Base-by-base conservation (phyloP, 2,888 invertebrate species). In the Troides aeacus region DNA sequence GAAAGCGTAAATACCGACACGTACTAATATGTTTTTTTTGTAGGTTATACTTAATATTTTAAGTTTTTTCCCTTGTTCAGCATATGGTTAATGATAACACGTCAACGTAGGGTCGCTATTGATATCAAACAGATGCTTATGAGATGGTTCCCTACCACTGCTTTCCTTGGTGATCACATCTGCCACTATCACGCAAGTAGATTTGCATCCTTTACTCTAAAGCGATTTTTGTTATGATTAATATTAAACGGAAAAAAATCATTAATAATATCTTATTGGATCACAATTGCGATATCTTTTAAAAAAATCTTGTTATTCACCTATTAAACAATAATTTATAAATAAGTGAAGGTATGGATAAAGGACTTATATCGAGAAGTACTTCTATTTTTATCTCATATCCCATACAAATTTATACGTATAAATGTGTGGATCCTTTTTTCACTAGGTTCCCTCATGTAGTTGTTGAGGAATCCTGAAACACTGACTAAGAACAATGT, bases 351-450 rank as follows among this genome's bases (percentile, higher is more conserved):
- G 0, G 15, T 46, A 46, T 15, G 15, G 46, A 46, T 46, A 46
- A 42, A 1, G 42, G 46, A 46, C 15, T 46, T 46, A 46, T 12
- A 53, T 4, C 6, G 53, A 53, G n/a, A 3, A 53, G n/a, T 53
- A 79, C 86, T 86, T 82, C 83, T 80, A 82, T 83, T 79, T 81
- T 77, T 77, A 79, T 73, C 86, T 88, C 85, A 89, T 89, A 88
- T 86, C 86, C 85, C 85, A 88, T 81, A 86, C 87, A 87, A 89
- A 89, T 89, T 81, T 87, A 87, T 87, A 86, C 87, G 83, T 87
- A 88, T 85, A 85, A 70, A 87, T 88, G 83, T 85, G 76, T 80
- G 79, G 80, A 80, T 79, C 81, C 77, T 81, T 84, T 84, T 84
- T 86, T 84, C 83, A 83, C 80, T 79, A 84, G 84, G 84, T 87